A percentile compares a stretch with the other conserved stretches of the same genome.
Conservation (phyloP, 2,113 vertebrate genomes). For the Hyaena hyaena region DNA sequence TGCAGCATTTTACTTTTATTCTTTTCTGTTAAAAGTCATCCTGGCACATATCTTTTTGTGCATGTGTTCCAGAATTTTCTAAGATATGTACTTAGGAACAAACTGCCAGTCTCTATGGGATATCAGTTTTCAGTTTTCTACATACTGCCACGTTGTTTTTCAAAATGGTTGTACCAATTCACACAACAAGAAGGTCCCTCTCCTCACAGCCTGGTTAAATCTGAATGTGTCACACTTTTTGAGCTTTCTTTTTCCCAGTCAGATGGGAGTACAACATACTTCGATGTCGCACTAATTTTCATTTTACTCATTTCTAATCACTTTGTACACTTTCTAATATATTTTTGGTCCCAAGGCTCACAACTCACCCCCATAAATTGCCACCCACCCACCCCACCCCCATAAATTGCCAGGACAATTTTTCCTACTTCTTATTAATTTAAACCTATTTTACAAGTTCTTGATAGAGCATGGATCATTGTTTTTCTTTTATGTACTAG, state of each 20-base stretch:
- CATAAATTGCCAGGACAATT: neutral
- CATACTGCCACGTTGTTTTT: neutral
- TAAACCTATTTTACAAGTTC: neutral
- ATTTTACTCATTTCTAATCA: neutral
- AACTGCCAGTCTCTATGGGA: neutral
- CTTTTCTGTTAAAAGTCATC: conserved; percentile 9
- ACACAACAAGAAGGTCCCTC: neutral
- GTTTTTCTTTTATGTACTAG: neutral
- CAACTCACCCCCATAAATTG: neutral
- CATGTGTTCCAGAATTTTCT: conserved; percentile 31
- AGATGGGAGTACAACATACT: neutral
- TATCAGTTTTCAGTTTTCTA: neutral
- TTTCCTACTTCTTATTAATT: neutral
- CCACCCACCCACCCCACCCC: too few relatives aligned
- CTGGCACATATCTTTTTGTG: neutral
- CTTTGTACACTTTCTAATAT: neutral
- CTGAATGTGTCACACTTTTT: neutral
- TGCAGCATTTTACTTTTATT: neutral
- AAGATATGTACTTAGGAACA: neutral
- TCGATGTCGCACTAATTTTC: neutral
- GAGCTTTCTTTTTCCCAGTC: neutral
- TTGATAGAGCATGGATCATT: neutral
- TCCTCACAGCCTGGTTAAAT: neutral
- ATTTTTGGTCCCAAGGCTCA: neutral
- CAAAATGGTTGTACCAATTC: neutral